Conservation (phyloP, 2,797 vertebrate genomes). For the Moxostoma hubbsi region DNA sequence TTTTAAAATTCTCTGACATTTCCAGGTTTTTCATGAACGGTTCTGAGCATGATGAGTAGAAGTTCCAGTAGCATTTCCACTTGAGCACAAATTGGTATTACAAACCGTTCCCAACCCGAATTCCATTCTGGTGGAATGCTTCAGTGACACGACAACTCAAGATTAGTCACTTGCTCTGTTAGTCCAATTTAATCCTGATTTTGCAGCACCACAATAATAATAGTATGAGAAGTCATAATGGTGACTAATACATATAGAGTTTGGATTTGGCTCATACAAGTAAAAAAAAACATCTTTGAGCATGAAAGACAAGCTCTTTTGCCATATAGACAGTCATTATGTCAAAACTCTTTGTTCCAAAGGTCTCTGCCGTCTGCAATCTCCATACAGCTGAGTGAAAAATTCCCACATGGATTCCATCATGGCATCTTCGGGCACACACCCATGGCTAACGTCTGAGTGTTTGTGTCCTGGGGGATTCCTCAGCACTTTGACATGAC, state of each 20-base stretch:
- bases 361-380: neutral
- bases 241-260: neutral
- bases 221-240: no score
- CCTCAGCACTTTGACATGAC: conserved; percentile 44
- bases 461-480: conserved; percentile 36
- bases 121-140: no score
- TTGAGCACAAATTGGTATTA: no score
- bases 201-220: no score
- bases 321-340: neutral
- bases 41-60: no score
- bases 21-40: no score
- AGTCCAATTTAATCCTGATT: no score
- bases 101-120: no score
- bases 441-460: conserved; percentile 19
- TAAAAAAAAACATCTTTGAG: neutral
- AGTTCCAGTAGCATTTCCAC: no score
- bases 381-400: neutral
- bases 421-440: conserved; percentile 11
- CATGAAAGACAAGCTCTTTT: neutral
- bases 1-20: no score
- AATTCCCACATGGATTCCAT: conserved; percentile 34
- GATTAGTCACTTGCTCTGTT: no score
- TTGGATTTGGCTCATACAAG: neutral
- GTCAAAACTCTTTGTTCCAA: neutral
- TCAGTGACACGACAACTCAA: no score